Evolutionary conservation across 2,113 vertebrate genomes (phyloP).

Genomic region (Chlamydotis undulata): DNA sequence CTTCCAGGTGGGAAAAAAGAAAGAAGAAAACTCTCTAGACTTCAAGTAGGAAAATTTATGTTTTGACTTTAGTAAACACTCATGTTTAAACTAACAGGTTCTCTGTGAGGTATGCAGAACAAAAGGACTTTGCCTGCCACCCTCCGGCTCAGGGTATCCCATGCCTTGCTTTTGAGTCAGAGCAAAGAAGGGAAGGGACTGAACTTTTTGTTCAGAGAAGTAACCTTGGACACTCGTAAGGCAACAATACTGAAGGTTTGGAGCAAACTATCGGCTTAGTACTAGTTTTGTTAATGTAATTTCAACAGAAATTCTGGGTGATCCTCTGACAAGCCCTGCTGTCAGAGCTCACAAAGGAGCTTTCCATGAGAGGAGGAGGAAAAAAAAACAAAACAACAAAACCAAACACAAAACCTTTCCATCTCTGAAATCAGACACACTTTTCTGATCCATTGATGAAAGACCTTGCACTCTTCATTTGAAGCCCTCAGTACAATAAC

Average conservation of each 20-base stretch:
- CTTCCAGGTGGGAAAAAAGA: not conserved
- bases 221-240: not conserved
- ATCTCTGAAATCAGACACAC: not conserved
- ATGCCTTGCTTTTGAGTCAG: not conserved
- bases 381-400: not conserved
- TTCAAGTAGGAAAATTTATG: not conserved
- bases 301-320: not conserved
- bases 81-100: accelerated
- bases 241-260: not conserved
- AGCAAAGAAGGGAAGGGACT: not conserved
- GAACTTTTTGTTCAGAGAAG: not conserved
- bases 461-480: not conserved
- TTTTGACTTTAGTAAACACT: not conserved
- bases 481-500: not conserved
- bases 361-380: not conserved
- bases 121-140: not conserved
- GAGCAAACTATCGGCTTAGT: not conserved
- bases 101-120: too few relatives aligned
- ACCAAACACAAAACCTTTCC: too few relatives aligned
- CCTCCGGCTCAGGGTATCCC: not conserved
- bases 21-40: not conserved
- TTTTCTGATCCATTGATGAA: not conserved
- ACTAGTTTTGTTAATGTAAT: not conserved
- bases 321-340: not conserved
- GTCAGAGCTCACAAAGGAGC: not conserved